Percentiles rank a stretch among this genome's conserved stretches.
Conservation (phyloP, 2,797 vertebrate genomes). For the Mormyrops boulengeri region DNA sequence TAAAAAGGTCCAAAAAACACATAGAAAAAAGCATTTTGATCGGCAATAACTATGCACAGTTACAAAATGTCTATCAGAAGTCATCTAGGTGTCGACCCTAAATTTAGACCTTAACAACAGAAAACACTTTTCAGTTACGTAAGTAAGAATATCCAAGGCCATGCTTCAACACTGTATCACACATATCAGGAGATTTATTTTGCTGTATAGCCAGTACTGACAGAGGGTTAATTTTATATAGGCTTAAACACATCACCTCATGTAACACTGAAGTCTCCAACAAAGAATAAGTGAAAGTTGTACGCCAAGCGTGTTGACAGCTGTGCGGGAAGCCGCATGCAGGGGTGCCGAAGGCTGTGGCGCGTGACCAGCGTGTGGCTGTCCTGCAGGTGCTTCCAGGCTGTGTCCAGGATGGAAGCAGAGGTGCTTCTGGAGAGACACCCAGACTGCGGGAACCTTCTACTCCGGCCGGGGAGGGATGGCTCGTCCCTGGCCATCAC, state of each 20-base stretch:
- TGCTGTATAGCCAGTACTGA: neutral
- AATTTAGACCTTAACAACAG: neutral
- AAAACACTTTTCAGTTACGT: neutral
- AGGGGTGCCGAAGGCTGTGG: neutral
- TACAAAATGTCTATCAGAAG: neutral
- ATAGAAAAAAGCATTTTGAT: neutral
- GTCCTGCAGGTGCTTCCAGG: conserved; percentile 66
- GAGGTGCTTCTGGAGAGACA: conserved; percentile 74
- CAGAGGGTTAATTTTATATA: neutral
- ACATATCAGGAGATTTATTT: neutral
- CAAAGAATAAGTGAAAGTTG: neutral
- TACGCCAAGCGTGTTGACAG: neutral
- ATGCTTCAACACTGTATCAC: neutral
- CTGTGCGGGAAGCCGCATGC: neutral
- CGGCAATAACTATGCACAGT: neutral
- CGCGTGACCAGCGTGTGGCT: neutral
- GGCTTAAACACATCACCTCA: neutral
- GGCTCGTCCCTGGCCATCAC: conserved; percentile 68
- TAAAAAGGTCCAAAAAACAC: neutral
- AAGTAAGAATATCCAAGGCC: neutral
- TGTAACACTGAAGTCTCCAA: neutral
- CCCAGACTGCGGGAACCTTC: conserved; percentile 70
- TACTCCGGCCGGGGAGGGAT: conserved; percentile 72
- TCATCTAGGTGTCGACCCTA: neutral
- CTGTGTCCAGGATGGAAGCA: conserved; percentile 73